Evolutionary conservation across 2,113 vertebrate genomes (phyloP).

Genomic region (Cygnus atratus): DNA sequence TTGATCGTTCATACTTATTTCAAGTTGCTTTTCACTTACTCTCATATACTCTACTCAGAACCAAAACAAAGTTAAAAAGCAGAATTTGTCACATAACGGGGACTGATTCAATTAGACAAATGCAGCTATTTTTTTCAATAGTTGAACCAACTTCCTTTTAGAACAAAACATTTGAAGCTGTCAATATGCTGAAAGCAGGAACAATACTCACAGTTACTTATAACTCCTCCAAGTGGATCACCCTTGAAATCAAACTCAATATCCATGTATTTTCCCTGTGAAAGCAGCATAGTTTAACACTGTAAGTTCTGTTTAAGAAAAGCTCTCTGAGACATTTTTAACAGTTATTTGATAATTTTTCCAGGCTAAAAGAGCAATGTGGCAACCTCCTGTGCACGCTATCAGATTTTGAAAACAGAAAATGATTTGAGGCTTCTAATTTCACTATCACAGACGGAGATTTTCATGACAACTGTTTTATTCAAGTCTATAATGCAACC

Average conservation of each 20-base stretch:
- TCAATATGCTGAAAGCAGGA: background rate
- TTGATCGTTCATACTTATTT: background rate
- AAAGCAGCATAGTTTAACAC: slow-evolving; percentile 45
- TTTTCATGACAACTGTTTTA: background rate
- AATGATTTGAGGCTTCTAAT: background rate
- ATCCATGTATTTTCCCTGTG: slow-evolving; percentile 99
- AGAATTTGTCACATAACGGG: background rate
- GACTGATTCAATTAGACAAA: background rate
- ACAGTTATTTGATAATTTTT: background rate
- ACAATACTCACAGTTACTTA: slow-evolving; percentile 97
- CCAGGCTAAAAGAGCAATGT: background rate
- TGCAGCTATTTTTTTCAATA: background rate
- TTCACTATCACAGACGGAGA: background rate
- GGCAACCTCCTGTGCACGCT: background rate
- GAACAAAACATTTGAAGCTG: background rate
- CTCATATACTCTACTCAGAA: background rate
- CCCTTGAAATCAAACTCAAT: slow-evolving; percentile 99
- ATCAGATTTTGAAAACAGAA: background rate
- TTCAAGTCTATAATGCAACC: background rate
- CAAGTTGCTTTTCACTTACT: background rate
- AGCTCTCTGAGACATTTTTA: background rate
- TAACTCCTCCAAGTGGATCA: slow-evolving; percentile 96
- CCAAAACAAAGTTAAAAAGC: background rate
- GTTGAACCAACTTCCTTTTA: background rate
- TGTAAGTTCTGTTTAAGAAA: background rate